Evolutionary conservation across 2,113 vertebrate species (phyloP), one percentile per base, ranked within the genome.

Genomic region (Oceanites oceanicus): DNA sequence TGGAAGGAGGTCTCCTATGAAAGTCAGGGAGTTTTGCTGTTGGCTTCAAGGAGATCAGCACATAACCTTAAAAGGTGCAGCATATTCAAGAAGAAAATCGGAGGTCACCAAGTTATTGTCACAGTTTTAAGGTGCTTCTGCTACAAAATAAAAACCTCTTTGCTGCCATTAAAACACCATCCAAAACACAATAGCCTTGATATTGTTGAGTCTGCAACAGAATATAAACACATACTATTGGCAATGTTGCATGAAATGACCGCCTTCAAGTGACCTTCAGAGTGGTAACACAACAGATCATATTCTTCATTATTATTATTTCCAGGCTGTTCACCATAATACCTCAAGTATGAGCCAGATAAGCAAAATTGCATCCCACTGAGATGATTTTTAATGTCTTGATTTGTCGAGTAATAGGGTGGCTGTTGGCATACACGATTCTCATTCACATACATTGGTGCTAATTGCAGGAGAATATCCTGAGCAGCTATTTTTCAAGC

Each of bases 221-320:
- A 96, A 83, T 79, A 84, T 96, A 97, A 98, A 98, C 90, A 98
- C 74, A 72, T 26, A 67, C n/a, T 94, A 63, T 34, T 96, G 95
- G 92, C 94, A 97, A 82, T 11, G 32, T 45, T 65, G 70, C 87
- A 80, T 87, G 86, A 95, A 97, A 95, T 92, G 96, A 96, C 56
- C 1, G 17, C 83, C 88, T 97, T 93, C 63, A 68, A 73, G 56
- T 97, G 96, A 97, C 98, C 98, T 97, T 98, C 97, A 96, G 76
- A 87, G 42, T 77, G 74, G 92, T 88, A 96, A 93, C 86, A 94
- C 65, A 96, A 94, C 86, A 94, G 79, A 94, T 96, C 78, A 68
- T 88, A 86, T 88, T 96, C 95, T 96, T 97, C 84, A 81, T 97
- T 97, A 97, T 97, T 95, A 82, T 97, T 95, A 79, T 95, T 95